A percentile compares a stretch with the other conserved stretches of the same genome.
Conservation (phyloP, 2,797 vertebrate genomes). For the Anas flavirostris region DNA sequence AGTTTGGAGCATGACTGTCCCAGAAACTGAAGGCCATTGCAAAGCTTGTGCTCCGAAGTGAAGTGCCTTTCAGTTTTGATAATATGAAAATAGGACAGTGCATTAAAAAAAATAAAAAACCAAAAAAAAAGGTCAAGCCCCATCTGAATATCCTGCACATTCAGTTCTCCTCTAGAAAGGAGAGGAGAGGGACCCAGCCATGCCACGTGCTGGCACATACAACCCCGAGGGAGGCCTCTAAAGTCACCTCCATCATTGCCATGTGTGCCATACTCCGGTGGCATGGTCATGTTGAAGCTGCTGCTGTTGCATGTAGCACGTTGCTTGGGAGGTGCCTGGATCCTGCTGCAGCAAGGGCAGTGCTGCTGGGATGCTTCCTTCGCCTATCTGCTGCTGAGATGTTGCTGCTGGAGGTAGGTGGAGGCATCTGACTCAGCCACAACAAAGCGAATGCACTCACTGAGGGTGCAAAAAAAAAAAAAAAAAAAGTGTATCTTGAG, state of each 20-base stretch:
- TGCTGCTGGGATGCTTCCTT: not conserved
- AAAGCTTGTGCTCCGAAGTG: not conserved
- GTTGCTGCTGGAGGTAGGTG: not conserved
- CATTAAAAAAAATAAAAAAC: not conserved
- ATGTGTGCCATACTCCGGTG: not conserved
- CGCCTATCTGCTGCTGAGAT: not conserved
- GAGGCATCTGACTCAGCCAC: not conserved
- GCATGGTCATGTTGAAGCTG: not conserved
- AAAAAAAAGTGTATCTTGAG: not conserved
- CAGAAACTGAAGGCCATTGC: not conserved
- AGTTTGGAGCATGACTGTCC: not conserved
- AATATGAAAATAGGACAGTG: not conserved
- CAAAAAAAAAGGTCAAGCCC: not conserved
- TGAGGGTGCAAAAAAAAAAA: not conserved
- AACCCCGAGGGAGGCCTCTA: not conserved
- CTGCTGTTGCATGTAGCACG: not conserved
- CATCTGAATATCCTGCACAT: not conserved
- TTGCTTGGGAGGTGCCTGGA: not conserved
- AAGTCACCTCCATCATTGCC: not conserved
- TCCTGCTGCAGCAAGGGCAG: not conserved
- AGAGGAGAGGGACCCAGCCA: not conserved
- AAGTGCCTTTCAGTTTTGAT: not conserved
- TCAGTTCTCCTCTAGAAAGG: not conserved
- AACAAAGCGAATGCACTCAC: fast-evolving
- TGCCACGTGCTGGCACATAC: not conserved